Base-by-base conservation (phyloP, 2,797 vertebrate genomes). In the Poeciliopsis turneri region DNA sequence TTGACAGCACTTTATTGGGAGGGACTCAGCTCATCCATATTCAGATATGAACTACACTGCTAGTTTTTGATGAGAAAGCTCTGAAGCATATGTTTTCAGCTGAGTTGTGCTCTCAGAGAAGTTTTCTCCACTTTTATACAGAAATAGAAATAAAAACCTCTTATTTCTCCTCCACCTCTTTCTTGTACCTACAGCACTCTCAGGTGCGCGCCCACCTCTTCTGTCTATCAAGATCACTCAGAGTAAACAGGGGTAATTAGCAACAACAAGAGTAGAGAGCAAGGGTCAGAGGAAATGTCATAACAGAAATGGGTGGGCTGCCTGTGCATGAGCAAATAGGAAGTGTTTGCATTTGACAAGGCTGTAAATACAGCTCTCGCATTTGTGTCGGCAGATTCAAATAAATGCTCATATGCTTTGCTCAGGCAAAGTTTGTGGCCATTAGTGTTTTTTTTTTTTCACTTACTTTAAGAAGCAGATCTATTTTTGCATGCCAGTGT, bases 181-280 rank as follows among this genome's bases (percentile, higher is more conserved):
- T 16, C 53, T 61, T 41, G 41, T 89, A 88, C 89, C 89, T 93
- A 89, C 84, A 75, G 75, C 81, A 86, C 59, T 3, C 70, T 88
- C 72, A 16, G 49, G 11, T n/a, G 20, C 47, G 66, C 61, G 8
- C 84, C 82, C 69, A 6, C 78, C 73, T 55, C 79, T 33, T 80
- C 86, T 71, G 82, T 88, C 84, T 80, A 82, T 88, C 85, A 86
- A 82, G 86, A 93, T 84, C 81, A 81, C 86, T 87, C 83, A 84
- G 87, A 93, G 90, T 88, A 94, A 92, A 93, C 91, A 89, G 61
- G 33, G 61, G 91, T 84, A 93, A 93, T 93, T 94, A 93, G 90
- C 74, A 77, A 77, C 77, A 80, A 83, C 87, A 86, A 85, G 89
- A 90, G 87, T 68, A 45, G 75, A 70, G 84, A 90, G 79, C 92